phyloP scores from a whole-genome alignment of 2,113 vertebrate species.

The Macquaria australasica region DNA sequence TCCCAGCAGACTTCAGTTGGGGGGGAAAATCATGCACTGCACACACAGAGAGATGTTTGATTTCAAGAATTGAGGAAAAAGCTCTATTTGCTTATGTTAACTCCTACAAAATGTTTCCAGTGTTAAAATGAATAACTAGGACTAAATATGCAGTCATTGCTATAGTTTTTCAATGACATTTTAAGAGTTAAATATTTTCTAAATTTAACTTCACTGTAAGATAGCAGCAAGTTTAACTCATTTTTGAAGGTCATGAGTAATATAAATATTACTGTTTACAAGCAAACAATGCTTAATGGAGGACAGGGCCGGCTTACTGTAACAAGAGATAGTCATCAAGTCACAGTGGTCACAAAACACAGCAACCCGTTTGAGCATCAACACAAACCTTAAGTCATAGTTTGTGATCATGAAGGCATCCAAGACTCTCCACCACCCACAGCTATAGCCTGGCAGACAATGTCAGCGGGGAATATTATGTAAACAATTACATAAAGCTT shows the following conservation, averaged over 20 bases:
- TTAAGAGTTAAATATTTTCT: not conserved
- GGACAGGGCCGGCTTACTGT: slow-evolving; percentile 19
- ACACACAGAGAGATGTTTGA: not conserved
- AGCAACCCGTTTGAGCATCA: slow-evolving; percentile 51
- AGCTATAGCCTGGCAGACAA: slow-evolving; percentile 48
- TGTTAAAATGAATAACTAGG: not conserved
- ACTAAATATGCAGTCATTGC: not conserved
- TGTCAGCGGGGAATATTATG: slow-evolving; percentile 70
- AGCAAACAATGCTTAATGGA: not conserved
- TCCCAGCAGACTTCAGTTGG: slow-evolving; percentile 4
- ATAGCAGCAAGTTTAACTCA: not conserved
- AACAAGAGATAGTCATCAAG: slow-evolving; percentile 57
- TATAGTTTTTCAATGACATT: not conserved
- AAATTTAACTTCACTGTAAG: not conserved
- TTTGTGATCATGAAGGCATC: slow-evolving; percentile 47
- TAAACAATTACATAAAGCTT: slow-evolving; percentile 73
- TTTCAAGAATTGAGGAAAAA: not conserved
- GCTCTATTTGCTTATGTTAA: not conserved
- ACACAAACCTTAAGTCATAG: slow-evolving; percentile 60
- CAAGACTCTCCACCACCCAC: slow-evolving; percentile 59
- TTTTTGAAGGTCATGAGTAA: slow-evolving; percentile 2
- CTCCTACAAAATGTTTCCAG: not conserved
- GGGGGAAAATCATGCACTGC: not conserved
- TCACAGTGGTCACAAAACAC: slow-evolving; percentile 53
- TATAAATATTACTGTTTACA: slow-evolving; percentile 28